These are phyloP conservation scores for Mesocentrotus franciscanus DNA, from an alignment of 53 echinoderm and acorn worm species.

Conservation along the genomic window DNA sequence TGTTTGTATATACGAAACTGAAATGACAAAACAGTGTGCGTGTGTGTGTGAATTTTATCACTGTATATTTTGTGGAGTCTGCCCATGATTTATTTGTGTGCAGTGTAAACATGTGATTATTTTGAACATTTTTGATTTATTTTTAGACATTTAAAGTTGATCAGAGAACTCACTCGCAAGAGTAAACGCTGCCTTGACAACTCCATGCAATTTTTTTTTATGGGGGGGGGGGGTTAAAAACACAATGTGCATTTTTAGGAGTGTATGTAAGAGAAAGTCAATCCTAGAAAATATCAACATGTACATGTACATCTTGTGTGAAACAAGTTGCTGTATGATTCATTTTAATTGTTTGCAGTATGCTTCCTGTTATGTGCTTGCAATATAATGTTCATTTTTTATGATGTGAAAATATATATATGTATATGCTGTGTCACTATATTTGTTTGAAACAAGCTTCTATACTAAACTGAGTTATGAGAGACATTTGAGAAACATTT, in stretches of 20 bases:
- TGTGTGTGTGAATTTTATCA: background rate
- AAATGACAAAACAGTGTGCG: background rate
- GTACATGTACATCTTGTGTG: background rate
- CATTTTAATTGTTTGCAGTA: background rate
- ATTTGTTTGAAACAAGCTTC: too few relatives aligned
- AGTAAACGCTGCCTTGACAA: background rate
- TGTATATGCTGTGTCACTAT: too few relatives aligned
- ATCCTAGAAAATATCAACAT: background rate
- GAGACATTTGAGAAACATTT: too few relatives aligned
- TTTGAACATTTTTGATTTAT: background rate
- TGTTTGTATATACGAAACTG: background rate
- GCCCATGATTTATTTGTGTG: background rate
- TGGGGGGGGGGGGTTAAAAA: background rate
- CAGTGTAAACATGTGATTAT: background rate
- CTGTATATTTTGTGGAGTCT: background rate
- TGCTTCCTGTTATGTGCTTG: background rate
- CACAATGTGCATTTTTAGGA: too few relatives aligned
- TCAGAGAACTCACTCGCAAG: background rate
- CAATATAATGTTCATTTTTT: background rate
- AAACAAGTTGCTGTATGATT: background rate
- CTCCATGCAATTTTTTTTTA: background rate
- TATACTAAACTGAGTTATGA: too few relatives aligned
- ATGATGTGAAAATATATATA: background rate
- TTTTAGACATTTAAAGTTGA: background rate
- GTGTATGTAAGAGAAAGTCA: background rate